Base-by-base conservation (phyloP, 2,888 invertebrate species). In the Fragum fragum region DNA sequence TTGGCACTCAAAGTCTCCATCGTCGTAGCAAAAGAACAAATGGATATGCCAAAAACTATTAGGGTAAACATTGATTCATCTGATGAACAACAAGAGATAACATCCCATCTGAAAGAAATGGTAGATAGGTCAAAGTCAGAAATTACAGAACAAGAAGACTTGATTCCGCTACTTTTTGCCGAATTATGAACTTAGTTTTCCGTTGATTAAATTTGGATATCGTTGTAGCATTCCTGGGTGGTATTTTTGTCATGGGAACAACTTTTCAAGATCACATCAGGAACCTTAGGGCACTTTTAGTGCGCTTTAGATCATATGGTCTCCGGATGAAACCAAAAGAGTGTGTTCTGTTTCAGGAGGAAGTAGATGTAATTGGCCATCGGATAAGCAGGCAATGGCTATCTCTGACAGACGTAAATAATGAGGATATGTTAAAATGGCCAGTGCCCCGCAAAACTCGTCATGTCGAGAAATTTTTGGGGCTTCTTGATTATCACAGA, bases 201-300 rank as follows among this genome's bases (percentile, higher is more conserved):
- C 52, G 75, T n/a, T 83, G 82, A 0, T 23, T 86, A 3, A 76
- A 77, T 5, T 83, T 81, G 80, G 70, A 83, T 14, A 74, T 70
- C 6, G 79, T 86, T 1, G 28, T 85, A 0, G 85, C 77, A 0
- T 89, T 85, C 42, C 63, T 87, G n/a, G 85, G 87, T 57, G 89
- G 88, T 55, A 73, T 84, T 1, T 47, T 88, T 7, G 87, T 87
- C 0, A 61, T 86, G 52, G 88, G 85, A 23, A 71, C 42, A 2
- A 69, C 29, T 29, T 82, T 86, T 47, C 23, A 73, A 0, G 71
- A 79, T 2, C 85, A 86, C 53, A 16, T 83, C 5, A 6, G 28
- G 1, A 87, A 83, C 23, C 53, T 88, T 1, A 5, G n/a, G n/a
- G 47, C 69, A 23, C 85, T 79, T 0, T 76, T 86, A 5, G n/a